Conservation (phyloP, 2,113 vertebrate species). For the Phylloscopus trochiloides region DNA sequence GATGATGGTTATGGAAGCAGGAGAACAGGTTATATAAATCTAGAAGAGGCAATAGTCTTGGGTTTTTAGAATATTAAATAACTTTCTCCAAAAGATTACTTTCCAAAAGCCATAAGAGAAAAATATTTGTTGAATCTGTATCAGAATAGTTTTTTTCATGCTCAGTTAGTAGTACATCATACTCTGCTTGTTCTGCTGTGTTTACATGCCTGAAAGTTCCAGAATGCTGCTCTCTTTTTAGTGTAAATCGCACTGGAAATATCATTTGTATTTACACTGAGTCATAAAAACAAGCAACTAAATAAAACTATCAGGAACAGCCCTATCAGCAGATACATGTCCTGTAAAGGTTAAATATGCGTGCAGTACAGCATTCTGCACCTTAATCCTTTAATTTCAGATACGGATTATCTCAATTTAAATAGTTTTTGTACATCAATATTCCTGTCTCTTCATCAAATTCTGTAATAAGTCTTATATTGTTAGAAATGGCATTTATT, state of each 20-base stretch:
- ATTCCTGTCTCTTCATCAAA: neutral
- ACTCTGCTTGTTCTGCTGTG: neutral
- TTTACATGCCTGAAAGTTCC: neutral
- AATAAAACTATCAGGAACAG: neutral
- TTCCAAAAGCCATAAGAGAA: neutral
- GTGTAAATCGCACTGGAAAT: neutral
- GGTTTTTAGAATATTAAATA: neutral
- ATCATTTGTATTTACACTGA: neutral
- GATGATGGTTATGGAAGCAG: neutral
- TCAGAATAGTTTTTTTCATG: neutral
- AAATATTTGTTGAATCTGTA: neutral
- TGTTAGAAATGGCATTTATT: neutral
- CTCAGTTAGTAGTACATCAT: neutral
- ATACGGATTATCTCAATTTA: neutral
- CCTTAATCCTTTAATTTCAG: neutral
- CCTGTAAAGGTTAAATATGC: neutral
- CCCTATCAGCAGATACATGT: neutral
- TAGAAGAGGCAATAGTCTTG: neutral
- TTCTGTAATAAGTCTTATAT: neutral
- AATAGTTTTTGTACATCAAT: neutral
- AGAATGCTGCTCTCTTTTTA: neutral
- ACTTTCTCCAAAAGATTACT: neutral
- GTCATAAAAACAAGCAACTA: neutral
- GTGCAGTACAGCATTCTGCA: neutral
- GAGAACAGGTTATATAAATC: neutral